Evolutionary conservation across 2,113 vertebrate genomes (phyloP), one percentile per base, ranked within the genome.

Genomic region (Lepus timidus): DNA sequence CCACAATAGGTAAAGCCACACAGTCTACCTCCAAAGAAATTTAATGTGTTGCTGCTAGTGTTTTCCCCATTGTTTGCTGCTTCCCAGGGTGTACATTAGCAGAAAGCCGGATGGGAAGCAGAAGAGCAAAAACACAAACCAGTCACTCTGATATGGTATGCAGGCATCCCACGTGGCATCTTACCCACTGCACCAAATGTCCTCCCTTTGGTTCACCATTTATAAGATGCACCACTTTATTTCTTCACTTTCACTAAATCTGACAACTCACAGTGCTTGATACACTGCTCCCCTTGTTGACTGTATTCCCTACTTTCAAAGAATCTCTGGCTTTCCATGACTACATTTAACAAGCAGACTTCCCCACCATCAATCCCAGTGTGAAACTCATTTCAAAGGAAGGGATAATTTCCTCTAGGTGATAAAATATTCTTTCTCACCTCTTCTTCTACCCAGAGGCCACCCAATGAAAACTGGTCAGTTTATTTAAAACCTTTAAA

Each of bases 401-500:
- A 94, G 67, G 49, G n/a, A 68, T 76, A 39, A 25, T 90, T 96
- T 64, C 16, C 44, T 88, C 67, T 85, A 8, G 16, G n/a, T 86
- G 39, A 83, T 19, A 86, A 75, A 87, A 12, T n/a, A 80, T 90
- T 85, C 67, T 74, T 80, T 75, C 58, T 84, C 31, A 51, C 44
- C 22, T 85, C 49, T 49, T 86, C 64, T 88, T 89, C 49, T 4
- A 90, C 55, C 65, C 67, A 94, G 58, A 83, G 27, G 19, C 39
- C 44, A 84, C n/a, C n/a, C 44, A 93, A 62, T 51, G 17, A 73
- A 96, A 90, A 76, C 9, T 36, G 39, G 20, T 67, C 33, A 33
- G 33, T 79, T 92, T 44, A 61, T 91, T 96, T 91, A 79, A 88
- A 94, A 82, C 12, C 22, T 93, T 95, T 90, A 86, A 94, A 62